These are phyloP conservation scores for Mesitornis unicolor DNA, from an alignment of 2,113 vertebrate species.

Conservation along the genomic window DNA sequence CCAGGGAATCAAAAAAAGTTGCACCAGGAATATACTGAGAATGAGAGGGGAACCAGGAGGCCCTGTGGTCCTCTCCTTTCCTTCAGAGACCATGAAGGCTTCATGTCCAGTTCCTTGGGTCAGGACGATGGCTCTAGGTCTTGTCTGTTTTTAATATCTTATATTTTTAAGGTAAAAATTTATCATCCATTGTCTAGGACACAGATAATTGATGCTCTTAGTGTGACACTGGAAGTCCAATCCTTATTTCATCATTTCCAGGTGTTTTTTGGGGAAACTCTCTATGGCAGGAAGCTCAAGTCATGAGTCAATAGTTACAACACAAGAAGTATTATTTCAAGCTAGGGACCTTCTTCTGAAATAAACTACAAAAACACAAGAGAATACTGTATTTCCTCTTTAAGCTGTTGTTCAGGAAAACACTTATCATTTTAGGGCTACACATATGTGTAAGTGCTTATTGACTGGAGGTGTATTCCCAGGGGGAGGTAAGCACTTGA, in stretches of 20 bases:
- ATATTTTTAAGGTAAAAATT: neutral
- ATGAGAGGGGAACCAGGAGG: neutral
- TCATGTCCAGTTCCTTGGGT: neutral
- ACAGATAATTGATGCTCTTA: neutral
- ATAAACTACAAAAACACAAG: neutral
- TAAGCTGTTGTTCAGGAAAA: constrained; percentile 1
- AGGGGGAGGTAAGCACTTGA: neutral
- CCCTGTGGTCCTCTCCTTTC: neutral
- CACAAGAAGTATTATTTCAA: neutral
- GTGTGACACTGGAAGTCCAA: neutral
- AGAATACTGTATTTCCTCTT: neutral
- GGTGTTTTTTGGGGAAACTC: neutral
- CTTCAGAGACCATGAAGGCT: neutral
- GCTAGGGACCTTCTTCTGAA: neutral
- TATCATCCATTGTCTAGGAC: neutral
- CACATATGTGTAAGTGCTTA: neutral
- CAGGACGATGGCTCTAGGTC: neutral
- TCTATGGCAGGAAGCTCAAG: neutral
- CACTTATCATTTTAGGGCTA: neutral
- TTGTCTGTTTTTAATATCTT: neutral
- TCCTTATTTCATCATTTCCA: neutral
- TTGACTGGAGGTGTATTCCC: neutral
- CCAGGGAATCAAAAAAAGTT: neutral
- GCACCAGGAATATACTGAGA: neutral
- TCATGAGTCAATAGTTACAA: neutral